Percentiles rank a stretch among this genome's conserved stretches.
Evolutionary conservation across 2,797 vertebrate genomes (phyloP).

Genomic region (Urophycis tenuis): DNA sequence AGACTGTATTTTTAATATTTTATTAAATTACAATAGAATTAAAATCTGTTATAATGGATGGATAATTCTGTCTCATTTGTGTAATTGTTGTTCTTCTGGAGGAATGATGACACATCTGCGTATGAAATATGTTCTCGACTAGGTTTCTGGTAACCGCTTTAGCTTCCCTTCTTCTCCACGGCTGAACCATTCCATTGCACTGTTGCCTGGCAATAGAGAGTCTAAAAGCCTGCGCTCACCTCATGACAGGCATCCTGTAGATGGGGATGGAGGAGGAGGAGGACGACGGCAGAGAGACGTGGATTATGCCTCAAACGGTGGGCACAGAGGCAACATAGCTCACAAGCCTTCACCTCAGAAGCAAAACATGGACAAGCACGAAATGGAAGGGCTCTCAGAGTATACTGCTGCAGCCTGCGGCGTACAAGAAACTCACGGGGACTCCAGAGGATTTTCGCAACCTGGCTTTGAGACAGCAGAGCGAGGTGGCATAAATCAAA

Average conservation of each 20-base stretch:
- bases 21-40: background rate
- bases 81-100: background rate
- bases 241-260: constrained; percentile 45
- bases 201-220: constrained; percentile 70
- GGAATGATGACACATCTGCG: background rate
- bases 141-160: background rate
- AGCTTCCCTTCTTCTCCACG: constrained; percentile 39
- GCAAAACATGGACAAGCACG: constrained; percentile 41
- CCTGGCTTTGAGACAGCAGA: constrained; percentile 22
- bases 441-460: constrained; percentile 24
- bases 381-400: constrained; percentile 60
- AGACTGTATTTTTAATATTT: background rate
- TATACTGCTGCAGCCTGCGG: constrained; percentile 56
- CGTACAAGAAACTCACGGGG: constrained; percentile 47
- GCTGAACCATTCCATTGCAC: constrained; percentile 42
- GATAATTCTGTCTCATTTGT: background rate
- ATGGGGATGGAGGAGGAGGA: constrained; percentile 31
- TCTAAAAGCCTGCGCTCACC: constrained; percentile 47
- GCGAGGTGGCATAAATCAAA: constrained; percentile 49
- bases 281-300: constrained; percentile 19
- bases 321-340: constrained; percentile 23
- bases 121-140: background rate
- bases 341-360: constrained; percentile 41
- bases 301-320: constrained; percentile 37
- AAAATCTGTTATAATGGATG: background rate